Conservation (phyloP, 2,888 invertebrate genomes). For the Lysandra bellargus region DNA sequence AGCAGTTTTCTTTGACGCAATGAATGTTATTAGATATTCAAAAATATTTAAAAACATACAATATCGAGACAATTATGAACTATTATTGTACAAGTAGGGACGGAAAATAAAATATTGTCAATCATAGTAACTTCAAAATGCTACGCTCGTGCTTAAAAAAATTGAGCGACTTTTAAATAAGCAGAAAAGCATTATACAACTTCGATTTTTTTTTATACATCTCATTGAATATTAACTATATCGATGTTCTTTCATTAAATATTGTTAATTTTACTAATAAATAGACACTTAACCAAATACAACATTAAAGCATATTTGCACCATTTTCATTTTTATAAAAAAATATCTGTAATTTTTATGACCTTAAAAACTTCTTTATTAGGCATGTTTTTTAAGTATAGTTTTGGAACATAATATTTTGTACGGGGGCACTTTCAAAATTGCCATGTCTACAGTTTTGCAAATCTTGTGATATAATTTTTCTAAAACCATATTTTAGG, state of each 20-base stretch:
- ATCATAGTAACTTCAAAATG: slow-evolving; percentile 9
- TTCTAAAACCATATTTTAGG: not conserved
- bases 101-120: slow-evolving; percentile 16
- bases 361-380: not conserved
- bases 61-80: not conserved
- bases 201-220: not conserved
- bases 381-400: not conserved
- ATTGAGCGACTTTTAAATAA: not conserved
- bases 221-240: not conserved
- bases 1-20: not conserved
- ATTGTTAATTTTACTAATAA: not conserved
- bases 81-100: slow-evolving; percentile 16
- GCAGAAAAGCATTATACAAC: not conserved
- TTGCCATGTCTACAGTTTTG: not conserved
- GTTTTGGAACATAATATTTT: not conserved
- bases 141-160: slow-evolving; percentile 5
- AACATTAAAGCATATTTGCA: slow-evolving; percentile 1
- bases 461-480: not conserved
- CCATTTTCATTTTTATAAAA: not conserved
- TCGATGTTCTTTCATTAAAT: not conserved
- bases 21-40: not conserved
- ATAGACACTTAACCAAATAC: not conserved
- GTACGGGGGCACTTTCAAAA: not conserved
- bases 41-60: not conserved
- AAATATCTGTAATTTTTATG: not conserved